Evolutionary conservation across 2,797 vertebrate genomes (phyloP), one percentile per base, ranked within the genome.

Genomic region (Enteromius trimaculatus): DNA sequence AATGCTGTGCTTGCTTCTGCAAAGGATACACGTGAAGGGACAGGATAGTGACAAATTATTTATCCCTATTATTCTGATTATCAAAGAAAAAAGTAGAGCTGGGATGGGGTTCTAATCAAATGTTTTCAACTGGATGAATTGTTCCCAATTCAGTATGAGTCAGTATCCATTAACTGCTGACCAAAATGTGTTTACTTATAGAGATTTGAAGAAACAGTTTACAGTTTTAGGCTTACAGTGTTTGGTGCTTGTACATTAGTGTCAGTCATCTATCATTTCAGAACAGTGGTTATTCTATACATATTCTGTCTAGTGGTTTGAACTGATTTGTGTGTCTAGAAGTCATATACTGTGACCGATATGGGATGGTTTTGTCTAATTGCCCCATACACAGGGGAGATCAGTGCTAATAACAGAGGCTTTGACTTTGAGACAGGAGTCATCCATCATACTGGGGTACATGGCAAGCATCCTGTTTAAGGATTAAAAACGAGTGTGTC

Each of bases 401-500:
- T 80, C 49, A 80, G 16, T 1, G n/a, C 37, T 66, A 51, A 37
- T 7, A 79, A 17, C 53, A 34, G 23, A 44, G 53, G 37, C 17
- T 44, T 55, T 79, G 64, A 79, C 65, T 68, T 79, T 70, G 79
- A 80, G 34, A 70, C 10, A 3, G 49, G 5, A 53, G 66, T 70
- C 23, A 70, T 42, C 49, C 65, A 70, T 55, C 17, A 3, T 47
- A 80, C 68, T 47, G 53, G 79, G 79, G 49, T 44, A 58, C 51
- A 58, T 31, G 23, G 51, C 51, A 39, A 58, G 11, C 79, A 44
- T 29, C 6, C 23, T 58, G 37, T 70, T 58, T 60, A 80, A 58
- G 37, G 66, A 80, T 80, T 80, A 80, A 29, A 80, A 60, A 34
- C 8, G 1, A 62, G 55, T 72, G 51, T 31, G 39, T 81, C 79